Base-by-base conservation (phyloP, 2,888 invertebrate genomes). In the Cheilosia scutellata region DNA sequence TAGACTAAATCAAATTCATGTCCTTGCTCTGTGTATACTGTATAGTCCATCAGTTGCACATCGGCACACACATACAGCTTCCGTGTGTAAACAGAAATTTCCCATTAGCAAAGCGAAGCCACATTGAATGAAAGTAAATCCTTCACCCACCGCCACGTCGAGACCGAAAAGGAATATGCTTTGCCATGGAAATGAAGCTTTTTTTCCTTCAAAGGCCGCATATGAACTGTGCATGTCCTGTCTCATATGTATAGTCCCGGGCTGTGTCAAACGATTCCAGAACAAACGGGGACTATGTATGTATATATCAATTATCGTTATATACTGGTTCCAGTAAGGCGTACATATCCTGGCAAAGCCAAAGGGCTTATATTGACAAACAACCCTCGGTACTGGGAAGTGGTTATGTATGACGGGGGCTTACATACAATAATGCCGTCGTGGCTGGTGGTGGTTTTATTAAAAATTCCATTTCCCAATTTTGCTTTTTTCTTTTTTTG, bases 91-190 rank as follows among this genome's bases (percentile, higher is more conserved):
- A 86, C 86, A 86, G 86, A 86, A 82, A 82, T 51, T 86, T 86
- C 76, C 86, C 86, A 86, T 86, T 86, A 86, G 86, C 82, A 82
- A 76, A 62, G 82, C 37, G 74, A 82, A 86, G 80, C 75, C 75
- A 63, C 66, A 29, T 76, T 76, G 71, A 82, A 80, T 77, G 77
- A 57, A 86, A 82, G 86, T 71, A 86, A 80, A 80, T 86, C 80
- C 84, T 51, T 76, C 68, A 55, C 51, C 75, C 68, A 72, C 51
- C 58, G 58, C 51, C 55, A 33, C n/a, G 2, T 25, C 4, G n/a
- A 31, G 13, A 33, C 31, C 16, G 55, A 75, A 72, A 76, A n/a
- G 79, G 75, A 76, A 76, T 76, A 76, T 86, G 44, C 44, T 71
- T 79, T 76, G 66, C 80, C 62, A 86, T 86, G 86, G 86, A 80